A percentile compares a stretch with the other conserved stretches of the same genome.
Evolutionary conservation across 2,113 vertebrate species (phyloP).

Genomic region (Corvus cornix): DNA sequence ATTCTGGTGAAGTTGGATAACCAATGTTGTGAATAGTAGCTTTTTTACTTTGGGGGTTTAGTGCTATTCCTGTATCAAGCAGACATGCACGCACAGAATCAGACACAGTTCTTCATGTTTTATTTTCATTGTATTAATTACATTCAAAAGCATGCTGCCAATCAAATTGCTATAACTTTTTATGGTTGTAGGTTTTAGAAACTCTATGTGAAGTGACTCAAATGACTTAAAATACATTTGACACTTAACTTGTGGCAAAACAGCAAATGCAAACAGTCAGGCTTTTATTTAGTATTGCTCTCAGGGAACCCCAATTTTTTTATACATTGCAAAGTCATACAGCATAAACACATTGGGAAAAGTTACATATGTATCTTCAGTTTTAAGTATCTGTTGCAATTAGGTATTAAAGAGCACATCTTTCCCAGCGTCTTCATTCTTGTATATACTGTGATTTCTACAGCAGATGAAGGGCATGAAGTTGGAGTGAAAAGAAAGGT

Average conservation of each 20-base stretch:
- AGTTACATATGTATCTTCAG: background rate
- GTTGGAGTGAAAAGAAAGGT: background rate
- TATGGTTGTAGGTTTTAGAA: background rate
- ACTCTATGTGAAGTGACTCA: background rate
- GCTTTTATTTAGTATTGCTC: background rate
- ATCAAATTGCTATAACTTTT: background rate
- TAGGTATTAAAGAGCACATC: background rate
- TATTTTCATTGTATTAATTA: conserved; percentile 27
- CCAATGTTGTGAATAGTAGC: background rate
- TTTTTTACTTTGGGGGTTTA: background rate
- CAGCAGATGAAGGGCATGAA: background rate
- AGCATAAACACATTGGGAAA: background rate
- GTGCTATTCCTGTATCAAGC: background rate
- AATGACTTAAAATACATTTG: background rate
- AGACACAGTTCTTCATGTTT: background rate
- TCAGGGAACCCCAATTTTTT: background rate
- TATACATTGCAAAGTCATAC: background rate
- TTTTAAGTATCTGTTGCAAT: background rate
- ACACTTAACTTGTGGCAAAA: background rate
- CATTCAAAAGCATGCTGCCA: background rate
- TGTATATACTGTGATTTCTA: background rate
- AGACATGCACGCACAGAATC: background rate
- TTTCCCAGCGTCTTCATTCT: background rate
- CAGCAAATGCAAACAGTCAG: background rate
- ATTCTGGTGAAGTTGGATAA: background rate